Base-by-base conservation (phyloP, 2,888 invertebrate species). In the Acleris emargana region DNA sequence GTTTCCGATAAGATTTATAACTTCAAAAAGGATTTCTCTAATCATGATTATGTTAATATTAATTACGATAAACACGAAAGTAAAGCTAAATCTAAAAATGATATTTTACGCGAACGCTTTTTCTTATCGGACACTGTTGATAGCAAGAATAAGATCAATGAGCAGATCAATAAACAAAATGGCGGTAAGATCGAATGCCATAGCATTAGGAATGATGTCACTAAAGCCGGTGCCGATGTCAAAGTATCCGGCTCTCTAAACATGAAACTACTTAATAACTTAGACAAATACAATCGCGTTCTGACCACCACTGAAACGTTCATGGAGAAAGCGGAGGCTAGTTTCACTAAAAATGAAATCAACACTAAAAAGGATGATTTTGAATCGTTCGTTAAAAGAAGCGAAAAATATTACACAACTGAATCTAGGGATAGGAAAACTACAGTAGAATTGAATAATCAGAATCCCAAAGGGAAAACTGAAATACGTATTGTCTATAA, bases 401-500 rank as follows among this genome's bases (percentile, higher is more conserved):
- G 92, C 75, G 93, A 93, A 62, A 86, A 84, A 32, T 93, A 89
- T 64, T 93, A 89, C 64, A 89, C 88, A 0, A 86, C 78, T 7
- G 90, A 89, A 64, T 73, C 76, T 0, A 76, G 81, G 1, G 90
- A 90, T 51, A 78, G 83, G 11, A 78, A 83, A 1, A 90, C 87
- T 0, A 84, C 81, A 0, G 81, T 89, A 0, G 77, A 81, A n/a
- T 67, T 85, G 2, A 83, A 87, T 59, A 82, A 86, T 47, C 73
- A 75, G 20, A 71, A 76, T 2, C 70, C 74, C 5, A 83, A 83
- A 67, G 81, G 78, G 0, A 85, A 88, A 67, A 93, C 93, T 0
- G 91, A 93, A 69, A 84, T 93, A 1, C 77, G 90, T 5, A 93
- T 93, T 17, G 84, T 92, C 18, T 93, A 93, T 60, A 93, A 93